A percentile compares a stretch with the other conserved stretches of the same genome.
Evolutionary conservation across 2,113 vertebrate genomes (phyloP).

Genomic region (Rhineura floridana): DNA sequence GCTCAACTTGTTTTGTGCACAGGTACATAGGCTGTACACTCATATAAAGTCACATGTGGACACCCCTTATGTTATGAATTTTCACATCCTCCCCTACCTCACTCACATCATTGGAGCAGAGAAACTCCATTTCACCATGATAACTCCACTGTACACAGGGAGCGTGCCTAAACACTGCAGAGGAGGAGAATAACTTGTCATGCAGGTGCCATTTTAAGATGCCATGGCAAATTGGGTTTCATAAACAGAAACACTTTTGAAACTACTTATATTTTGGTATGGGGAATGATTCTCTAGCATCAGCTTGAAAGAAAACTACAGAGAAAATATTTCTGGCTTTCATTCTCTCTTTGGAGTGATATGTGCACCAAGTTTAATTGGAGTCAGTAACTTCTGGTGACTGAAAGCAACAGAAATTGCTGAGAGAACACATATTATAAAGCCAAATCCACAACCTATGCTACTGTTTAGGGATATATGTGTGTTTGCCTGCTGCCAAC

Average conservation of each 20-base stretch:
- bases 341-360: conserved; percentile 12
- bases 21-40: no score
- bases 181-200: not conserved
- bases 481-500: conserved; percentile 13
- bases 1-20: no score
- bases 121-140: not conserved
- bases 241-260: not conserved
- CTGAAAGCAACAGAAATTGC: conserved; percentile 21
- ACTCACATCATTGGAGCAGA: not conserved
- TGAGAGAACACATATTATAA: conserved; percentile 26
- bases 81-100: not conserved
- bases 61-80: no score
- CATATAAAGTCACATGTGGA: no score
- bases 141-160: no score
- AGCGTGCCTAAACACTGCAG: not conserved
- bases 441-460: conserved; percentile 6
- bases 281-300: not conserved
- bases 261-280: not conserved
- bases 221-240: not conserved
- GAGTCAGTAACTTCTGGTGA: conserved; percentile 34
- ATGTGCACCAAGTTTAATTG: conserved; percentile 24
- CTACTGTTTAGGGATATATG: conserved; percentile 17
- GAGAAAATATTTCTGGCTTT: not conserved
- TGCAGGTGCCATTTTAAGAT: not conserved
- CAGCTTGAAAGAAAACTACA: not conserved